Evolutionary conservation across 2,797 vertebrate species (phyloP).

Genomic region (Tragelaphus eurycerus): DNA sequence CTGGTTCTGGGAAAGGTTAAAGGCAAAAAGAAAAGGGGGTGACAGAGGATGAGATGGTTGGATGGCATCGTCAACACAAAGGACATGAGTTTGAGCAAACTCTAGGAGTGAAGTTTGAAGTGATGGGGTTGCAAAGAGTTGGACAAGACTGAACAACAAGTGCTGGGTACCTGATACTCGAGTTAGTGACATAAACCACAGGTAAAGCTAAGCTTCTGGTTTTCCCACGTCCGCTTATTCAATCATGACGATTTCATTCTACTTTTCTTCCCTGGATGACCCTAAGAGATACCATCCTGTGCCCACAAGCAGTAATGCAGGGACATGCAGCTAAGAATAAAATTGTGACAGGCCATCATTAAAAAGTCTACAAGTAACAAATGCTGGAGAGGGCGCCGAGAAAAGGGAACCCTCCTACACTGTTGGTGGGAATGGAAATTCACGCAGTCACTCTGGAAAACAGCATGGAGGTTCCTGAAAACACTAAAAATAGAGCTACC

Average conservation of each 20-base stretch:
- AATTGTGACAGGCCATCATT: neutral
- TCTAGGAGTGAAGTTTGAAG: neutral
- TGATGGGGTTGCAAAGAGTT: neutral
- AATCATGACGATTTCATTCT: neutral
- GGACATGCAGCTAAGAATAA: neutral
- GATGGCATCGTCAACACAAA: neutral
- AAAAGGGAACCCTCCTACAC: neutral
- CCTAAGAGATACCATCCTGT: neutral
- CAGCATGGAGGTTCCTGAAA: neutral
- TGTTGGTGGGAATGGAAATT: neutral
- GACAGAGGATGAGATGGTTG: neutral
- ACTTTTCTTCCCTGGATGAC: neutral
- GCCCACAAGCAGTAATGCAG: neutral
- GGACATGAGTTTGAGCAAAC: neutral
- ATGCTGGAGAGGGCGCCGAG: neutral
- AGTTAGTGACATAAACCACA: neutral
- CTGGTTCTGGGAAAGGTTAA: neutral
- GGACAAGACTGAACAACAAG: neutral
- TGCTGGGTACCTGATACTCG: neutral
- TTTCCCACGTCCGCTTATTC: neutral
- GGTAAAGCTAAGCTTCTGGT: neutral
- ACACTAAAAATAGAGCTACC: neutral
- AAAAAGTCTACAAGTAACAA: neutral
- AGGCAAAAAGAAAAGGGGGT: neutral
- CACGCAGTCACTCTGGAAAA: neutral